These are phyloP conservation scores for Prietella phreatophila DNA, from an alignment of 2,113 vertebrate genomes.

Conservation along the genomic window DNA sequence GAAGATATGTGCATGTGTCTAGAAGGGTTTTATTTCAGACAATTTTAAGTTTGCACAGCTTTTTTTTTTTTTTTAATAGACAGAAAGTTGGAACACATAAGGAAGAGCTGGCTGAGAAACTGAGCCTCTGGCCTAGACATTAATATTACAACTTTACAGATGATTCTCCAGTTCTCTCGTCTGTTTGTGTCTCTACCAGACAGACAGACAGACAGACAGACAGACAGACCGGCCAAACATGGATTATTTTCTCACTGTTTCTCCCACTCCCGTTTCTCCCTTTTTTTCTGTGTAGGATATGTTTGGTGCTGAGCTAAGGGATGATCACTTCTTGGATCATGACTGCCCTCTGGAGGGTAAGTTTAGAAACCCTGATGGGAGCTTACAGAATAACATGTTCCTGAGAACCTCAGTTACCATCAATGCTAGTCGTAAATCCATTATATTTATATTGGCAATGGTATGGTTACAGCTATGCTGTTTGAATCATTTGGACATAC, in stretches of 20 bases:
- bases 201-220: not conserved
- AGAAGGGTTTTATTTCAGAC: not conserved
- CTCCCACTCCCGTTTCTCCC: conserved; percentile 27
- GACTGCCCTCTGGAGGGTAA: conserved; percentile 58
- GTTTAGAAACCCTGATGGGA: not conserved
- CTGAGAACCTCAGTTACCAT: not conserved
- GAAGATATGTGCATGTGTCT: conserved; percentile 12
- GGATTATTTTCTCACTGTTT: conserved; percentile 26
- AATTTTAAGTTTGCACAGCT: conserved; percentile 5
- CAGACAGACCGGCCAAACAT: not conserved
- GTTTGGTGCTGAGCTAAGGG: conserved; percentile 45
- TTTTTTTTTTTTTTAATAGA: not conserved
- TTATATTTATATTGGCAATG: not conserved
- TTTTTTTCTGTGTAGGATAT: conserved; percentile 55
- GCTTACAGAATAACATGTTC: not conserved
- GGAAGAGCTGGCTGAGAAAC: conserved; percentile 1
- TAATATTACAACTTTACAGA: conserved; percentile 24
- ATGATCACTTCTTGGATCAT: conserved; percentile 34
- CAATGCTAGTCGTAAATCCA: not conserved
- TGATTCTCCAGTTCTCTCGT: conserved; percentile 19
- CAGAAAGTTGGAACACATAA: conserved; percentile 1
- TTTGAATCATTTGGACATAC: not conserved
- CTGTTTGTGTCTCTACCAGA: not conserved
- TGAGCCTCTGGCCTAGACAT: conserved; percentile 11
- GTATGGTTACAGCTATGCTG: not conserved